Evolutionary conservation across 2,113 vertebrate species (phyloP), one percentile per base, ranked within the genome.

Genomic region (Etheostoma cragini): DNA sequence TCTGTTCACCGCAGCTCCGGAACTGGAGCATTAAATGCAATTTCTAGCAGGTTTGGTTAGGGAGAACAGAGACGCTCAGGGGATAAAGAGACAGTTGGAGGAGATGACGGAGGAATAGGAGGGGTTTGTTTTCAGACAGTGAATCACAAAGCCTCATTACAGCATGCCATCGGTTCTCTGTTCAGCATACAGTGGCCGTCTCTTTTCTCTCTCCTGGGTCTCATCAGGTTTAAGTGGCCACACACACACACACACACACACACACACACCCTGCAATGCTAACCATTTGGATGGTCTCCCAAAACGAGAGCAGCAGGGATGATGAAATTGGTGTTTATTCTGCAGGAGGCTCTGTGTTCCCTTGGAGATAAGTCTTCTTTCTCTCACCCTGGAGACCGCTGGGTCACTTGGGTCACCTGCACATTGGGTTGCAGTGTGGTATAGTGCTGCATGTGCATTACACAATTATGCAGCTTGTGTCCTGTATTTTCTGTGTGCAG

Each of bases 1-100:
- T 65, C 58, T 50, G 83, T 80, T 84, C 53, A 15, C 62, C 45
- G 45, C 62, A 21, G 84, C 84, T 83, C 88, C 19, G 87, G 76
- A 94, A 94, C 78, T 93, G 85, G 92, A 91, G 91, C 93, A 91
- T 93, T 92, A 89, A 93, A 93, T 92, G 84, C 72, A 83, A 89
- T 90, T 93, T 92, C 87, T 85, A 91, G 77, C 83, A 90, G 87
- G 79, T 89, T 89, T 82, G 74, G 62, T 76, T 76, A 26, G 61
- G 35, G 69, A 84, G 80, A 85, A 64, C 67, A 77, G 61, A 81
- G 83, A 72, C 42, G 6, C 71, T 63, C 60, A 58, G 54, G 56
- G 77, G 56, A 76, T 88, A 63, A 66, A 88, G 82, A 88, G 78
- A 79, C 75, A 80, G 77, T 70, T 14, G 65, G 77, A 53, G 61